Evolutionary conservation across 2,113 vertebrate species (phyloP), one percentile per base, ranked within the genome.

Genomic region (Balaenoptera acutorostrata): DNA sequence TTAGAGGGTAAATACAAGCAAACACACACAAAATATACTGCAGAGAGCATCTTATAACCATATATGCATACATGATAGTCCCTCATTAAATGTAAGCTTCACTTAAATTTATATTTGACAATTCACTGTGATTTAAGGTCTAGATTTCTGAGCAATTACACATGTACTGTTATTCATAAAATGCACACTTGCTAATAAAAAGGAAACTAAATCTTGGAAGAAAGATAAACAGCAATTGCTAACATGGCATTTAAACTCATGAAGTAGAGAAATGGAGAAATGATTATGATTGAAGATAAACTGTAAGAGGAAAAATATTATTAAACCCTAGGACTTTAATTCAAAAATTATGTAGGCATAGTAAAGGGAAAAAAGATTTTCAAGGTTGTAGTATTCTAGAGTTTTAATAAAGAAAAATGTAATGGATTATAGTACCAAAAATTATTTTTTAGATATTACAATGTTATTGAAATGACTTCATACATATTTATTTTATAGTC

Each of bases 211-310:
- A 69, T n/a, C 77, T 94, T 64, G 52, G 31, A 74, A 63, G 75
- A 75, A 97, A 87, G 52, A 96, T 81, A 97, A 97, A 25, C 8
- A 5, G 39, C 90, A 97, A 87, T 83, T 83, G 59, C 46, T 96
- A 92, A 92, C 1, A 77, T 93, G 63, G 3, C 15, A 84, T 96
- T 93, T 98, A 85, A 85, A 75, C 94, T 97, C 96, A 96, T 84
- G 17, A 97, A 91, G 31, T 0, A 52, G 68, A 97, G 85, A 97
- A 95, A 59, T 88, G 68, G 68, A 86, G 63, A 71, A 81, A 66
- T 93, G 27, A 33, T 93, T 95, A 49, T 74, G 89, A 75, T 72
- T 88, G 72, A 93, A 89, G 85, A 96, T 93, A 6, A 96, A 96
- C 86, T 94, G 44, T 84, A 61, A 1, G 49, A 39, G n/a, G 63